Evolutionary conservation across 1,140 invertebrate genomes (phyloP), one percentile per base, ranked within the genome.

Genomic region (Leptinotarsa defecta): DNA sequence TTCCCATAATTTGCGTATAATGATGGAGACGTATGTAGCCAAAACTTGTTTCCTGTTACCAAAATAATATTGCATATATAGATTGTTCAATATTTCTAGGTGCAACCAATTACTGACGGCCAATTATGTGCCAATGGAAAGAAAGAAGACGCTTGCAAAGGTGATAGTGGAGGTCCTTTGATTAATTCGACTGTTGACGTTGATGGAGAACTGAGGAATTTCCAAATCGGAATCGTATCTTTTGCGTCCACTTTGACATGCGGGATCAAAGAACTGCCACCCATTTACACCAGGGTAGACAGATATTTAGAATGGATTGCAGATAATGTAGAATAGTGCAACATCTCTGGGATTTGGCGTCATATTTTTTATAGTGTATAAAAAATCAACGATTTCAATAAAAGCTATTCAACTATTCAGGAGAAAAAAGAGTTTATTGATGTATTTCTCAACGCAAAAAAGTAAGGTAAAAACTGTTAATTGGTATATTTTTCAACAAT

Each of bases 231-330:
- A 2, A 84, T 89, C 48, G 88, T 89, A 0, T 88, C 87, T 13
- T 87, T 87, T 80, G 89, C 88, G 22, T 86, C 88, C n/a, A 68
- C 75, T 6, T 27, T 73, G 4, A 73, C 80, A 4, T 89, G 88
- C 76, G 91, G 89, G 0, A 80, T 85, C 0, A 84, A 85, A 20
- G 88, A 88, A 3, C 85, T 85, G 20, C 91, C 91, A 3, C 90
- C 89, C 0, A 89, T 92, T 3, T 92, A 92, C 78, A 91, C 91
- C 0, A 86, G 87, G 13, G 83, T 92, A 0, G 81, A 86, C 0
- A 85, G 87, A 71, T 92, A 91, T 74, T 84, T 92, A 81, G 86
- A 91, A 48, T 93, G 91, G 91, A 75, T 75, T 22, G 61, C 71
- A 11, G 61, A 75, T 19, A 71, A 13, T 71, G 62, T 75, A 17